Conservation (phyloP, 2,113 vertebrate species). For the Chlorodrepanis virens region DNA sequence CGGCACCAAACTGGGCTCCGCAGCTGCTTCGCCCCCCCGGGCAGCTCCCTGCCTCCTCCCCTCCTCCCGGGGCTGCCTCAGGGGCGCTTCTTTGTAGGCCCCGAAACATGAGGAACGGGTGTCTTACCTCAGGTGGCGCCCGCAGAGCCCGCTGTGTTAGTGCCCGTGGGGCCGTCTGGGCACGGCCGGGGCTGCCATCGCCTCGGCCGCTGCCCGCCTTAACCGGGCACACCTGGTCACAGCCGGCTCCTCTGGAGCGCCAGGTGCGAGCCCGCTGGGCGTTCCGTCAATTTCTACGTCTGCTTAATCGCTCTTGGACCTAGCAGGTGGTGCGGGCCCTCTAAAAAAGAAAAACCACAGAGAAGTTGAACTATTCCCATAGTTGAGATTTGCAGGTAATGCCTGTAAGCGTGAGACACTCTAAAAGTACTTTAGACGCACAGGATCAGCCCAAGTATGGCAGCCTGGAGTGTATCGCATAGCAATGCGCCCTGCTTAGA, state of each 20-base stretch:
- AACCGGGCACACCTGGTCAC: accelerated
- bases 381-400: neutral
- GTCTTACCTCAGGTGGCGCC: accelerated
- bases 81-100: too few species aligned
- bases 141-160: accelerated
- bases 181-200: accelerated
- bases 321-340: neutral
- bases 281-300: accelerated
- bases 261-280: accelerated
- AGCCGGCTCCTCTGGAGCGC: accelerated
- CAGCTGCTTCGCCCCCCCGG: accelerated
- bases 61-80: accelerated
- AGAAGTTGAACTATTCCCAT: neutral
- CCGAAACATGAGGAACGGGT: accelerated
- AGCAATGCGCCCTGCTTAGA: neutral
- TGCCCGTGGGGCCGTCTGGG: accelerated
- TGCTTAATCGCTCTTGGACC: accelerated
- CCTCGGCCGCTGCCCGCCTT: too few species aligned
- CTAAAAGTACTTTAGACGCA: neutral
- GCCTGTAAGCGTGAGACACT: neutral
- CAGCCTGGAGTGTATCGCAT: neutral
- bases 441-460: neutral
- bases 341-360: neutral
- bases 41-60: accelerated
- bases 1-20: accelerated